Evolutionary conservation across 2,888 invertebrate genomes (phyloP).

Genomic region (Chymomyza procnemis): DNA sequence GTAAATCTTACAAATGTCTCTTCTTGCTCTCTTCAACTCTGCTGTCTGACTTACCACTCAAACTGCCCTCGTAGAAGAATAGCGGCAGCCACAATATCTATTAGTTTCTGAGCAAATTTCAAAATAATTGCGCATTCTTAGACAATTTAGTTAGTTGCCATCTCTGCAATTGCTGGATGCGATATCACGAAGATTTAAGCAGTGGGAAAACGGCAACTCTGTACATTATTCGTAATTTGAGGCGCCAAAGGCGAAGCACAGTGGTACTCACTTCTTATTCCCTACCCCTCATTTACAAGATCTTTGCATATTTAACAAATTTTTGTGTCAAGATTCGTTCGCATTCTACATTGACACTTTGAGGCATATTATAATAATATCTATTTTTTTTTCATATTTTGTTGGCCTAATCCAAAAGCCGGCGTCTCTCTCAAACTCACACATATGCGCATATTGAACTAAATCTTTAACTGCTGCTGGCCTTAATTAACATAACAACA

Average conservation of each 20-base stretch:
- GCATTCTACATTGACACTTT: neutral
- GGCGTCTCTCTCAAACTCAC: constrained; percentile 14
- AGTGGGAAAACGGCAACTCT: constrained; percentile 42
- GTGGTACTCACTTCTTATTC: constrained; percentile 34
- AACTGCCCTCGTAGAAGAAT: neutral
- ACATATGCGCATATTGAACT: constrained; percentile 53
- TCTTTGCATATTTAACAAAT: neutral
- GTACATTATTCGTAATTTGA: constrained; percentile 52
- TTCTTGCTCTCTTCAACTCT: too few relatives aligned
- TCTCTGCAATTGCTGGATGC: neutral
- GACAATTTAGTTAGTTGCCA: constrained; percentile 38
- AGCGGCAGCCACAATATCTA: constrained; percentile 47
- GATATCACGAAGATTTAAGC: constrained; percentile 23
- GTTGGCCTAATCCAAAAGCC: neutral
- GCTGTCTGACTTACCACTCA: too few relatives aligned
- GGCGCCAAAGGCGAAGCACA: neutral
- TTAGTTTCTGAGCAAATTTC: constrained; percentile 63
- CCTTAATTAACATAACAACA: constrained; percentile 74
- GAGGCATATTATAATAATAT: neutral
- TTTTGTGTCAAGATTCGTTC: constrained; percentile 23
- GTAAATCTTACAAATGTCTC: too few relatives aligned
- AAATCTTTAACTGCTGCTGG: constrained; percentile 59
- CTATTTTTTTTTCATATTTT: neutral
- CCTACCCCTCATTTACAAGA: constrained; percentile 17
- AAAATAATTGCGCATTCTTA: constrained; percentile 63